Evolutionary conservation across 2,888 invertebrate genomes (phyloP), one percentile per base, ranked within the genome.

Genomic region (Ichneumoninae sp.): DNA sequence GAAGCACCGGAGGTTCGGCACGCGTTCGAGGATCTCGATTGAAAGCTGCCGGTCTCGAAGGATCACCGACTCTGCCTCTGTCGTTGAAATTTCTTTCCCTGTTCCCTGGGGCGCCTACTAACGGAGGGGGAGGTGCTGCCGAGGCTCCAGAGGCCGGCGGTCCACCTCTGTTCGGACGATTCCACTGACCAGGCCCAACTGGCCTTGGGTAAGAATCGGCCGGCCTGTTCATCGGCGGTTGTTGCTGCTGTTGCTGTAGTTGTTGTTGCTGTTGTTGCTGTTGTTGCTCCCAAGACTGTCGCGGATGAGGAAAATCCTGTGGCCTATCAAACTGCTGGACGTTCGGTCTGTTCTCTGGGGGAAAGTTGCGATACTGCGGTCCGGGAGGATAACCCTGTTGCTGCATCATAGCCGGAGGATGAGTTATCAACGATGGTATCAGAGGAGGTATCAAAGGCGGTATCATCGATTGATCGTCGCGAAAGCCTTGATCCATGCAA

Each of bases 251-350:
- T 22, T 22, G 52, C 1, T 54, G 52, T 8, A 19, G 73, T 16
- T 52, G 52, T 19, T 54, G 52, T 6, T 54, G 52, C 1, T 54
- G 52, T 8, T 54, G 73, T 16, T 52, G 52, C 52, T 54, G 52
- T 6, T 54, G 52, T 19, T 54, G 73, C 1, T 90, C 90, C 90
- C 90, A 90, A 0, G 87, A 60, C 22, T 86, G 88, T 40, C 91
- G 81, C 3, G 81, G 71, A 36, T 89, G 90, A 5, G 88, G 36
- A 70, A 89, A 90, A 5, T 91, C 90, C 40, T 84, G 83, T 0
- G 88, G 71, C 44, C 90, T 88, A n/a, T 89, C 90, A 36, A 88
- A 90, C 0, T 77, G 84, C 86, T 88, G 52, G 85, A 86, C 63
- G 77, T 87, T 44, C 69, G 33, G 22, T 22, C 88, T 81, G 68